Conservation (phyloP, 2,888 invertebrate genomes). For the Thelaira solivaga region DNA sequence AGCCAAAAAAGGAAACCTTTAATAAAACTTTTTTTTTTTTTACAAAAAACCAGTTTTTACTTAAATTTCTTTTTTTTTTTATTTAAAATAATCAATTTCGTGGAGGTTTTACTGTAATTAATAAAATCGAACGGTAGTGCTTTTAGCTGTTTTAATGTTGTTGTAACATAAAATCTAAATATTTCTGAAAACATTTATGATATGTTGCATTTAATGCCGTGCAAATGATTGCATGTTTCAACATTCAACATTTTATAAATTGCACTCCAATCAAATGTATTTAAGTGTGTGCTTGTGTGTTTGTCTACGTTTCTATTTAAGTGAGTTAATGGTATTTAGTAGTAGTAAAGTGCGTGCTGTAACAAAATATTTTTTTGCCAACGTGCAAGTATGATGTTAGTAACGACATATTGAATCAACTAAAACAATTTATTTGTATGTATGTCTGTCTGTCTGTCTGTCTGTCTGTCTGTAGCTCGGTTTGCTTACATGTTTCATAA, state of each 20-base stretch:
- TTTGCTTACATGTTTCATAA: slow-evolving; percentile 9
- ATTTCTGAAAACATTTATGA: slow-evolving; percentile 43
- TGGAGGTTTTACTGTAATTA: not conserved
- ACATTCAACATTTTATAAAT: slow-evolving; percentile 17
- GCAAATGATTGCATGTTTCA: slow-evolving; percentile 49
- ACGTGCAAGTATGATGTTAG: not conserved
- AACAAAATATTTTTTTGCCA: slow-evolving; percentile 27
- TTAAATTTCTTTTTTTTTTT: not conserved
- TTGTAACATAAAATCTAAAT: slow-evolving; percentile 25
- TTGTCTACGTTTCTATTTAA: not conserved
- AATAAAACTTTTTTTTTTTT: too few relatives aligned
- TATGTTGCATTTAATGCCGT: slow-evolving; percentile 43
- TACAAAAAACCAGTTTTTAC: too few relatives aligned
- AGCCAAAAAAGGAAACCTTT: too few relatives aligned
- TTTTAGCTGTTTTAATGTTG: not conserved
- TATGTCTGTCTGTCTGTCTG: too few relatives aligned
- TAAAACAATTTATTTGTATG: slow-evolving; percentile 45
- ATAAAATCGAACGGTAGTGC: not conserved
- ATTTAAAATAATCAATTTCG: not conserved
- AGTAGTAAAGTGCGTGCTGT: slow-evolving; percentile 39
- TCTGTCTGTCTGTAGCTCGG: too few relatives aligned
- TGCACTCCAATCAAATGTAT: not conserved
- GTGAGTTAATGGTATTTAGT: not conserved
- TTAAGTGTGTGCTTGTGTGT: not conserved
- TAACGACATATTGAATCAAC: slow-evolving; percentile 39